Evolutionary conservation across 2,113 vertebrate genomes (phyloP).

Genomic region (Myiopsitta monachus): DNA sequence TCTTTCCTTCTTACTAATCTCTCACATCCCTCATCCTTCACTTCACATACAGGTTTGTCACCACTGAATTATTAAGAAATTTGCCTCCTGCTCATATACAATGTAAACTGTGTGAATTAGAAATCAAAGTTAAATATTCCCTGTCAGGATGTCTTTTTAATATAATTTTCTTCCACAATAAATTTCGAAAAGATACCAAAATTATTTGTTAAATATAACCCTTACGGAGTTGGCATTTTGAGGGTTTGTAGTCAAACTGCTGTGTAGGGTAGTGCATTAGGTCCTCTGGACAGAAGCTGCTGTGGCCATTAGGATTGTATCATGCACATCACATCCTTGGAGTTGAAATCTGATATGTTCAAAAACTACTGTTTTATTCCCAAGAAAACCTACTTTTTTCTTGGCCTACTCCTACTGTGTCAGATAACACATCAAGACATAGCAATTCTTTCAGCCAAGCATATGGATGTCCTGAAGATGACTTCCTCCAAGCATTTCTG

Average conservation of each 20-base stretch:
- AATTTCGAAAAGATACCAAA: neutral
- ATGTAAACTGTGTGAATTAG: neutral
- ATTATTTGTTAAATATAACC: neutral
- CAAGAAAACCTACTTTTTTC: neutral
- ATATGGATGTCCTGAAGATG: neutral
- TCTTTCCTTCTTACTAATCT: neutral
- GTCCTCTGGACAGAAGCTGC: neutral
- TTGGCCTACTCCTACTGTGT: neutral
- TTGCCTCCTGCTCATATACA: neutral
- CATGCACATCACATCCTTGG: fast-evolving
- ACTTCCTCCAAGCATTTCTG: neutral
- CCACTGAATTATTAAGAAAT: neutral
- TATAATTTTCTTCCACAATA: neutral
- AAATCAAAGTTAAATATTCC: neutral
- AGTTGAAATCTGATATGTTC: fast-evolving
- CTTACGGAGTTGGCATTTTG: neutral
- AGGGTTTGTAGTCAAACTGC: neutral
- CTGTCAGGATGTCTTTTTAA: neutral
- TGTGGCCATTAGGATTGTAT: neutral
- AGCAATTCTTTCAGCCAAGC: neutral
- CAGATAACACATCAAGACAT: neutral
- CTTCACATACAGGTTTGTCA: neutral
- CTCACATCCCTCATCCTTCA: neutral
- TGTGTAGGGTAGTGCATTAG: neutral
- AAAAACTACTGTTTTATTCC: neutral